These are phyloP conservation scores for Drosophila kohkoa DNA, from an alignment of 1,140 invertebrate species.

Conservation along the genomic window DNA sequence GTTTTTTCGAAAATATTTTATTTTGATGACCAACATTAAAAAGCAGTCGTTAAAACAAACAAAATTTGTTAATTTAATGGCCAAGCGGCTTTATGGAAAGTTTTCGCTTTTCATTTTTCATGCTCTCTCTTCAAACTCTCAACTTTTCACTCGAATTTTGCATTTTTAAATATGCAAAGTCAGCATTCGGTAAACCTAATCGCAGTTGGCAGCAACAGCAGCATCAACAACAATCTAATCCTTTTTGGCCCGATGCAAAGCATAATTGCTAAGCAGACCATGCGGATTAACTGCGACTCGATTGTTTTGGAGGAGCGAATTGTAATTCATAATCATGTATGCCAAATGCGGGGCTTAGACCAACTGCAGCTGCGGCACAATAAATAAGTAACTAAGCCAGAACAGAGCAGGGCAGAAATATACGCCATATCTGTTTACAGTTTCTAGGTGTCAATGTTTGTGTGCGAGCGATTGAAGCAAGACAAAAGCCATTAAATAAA, in stretches of 20 bases:
- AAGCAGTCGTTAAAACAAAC: constrained; percentile 31
- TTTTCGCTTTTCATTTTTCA: constrained; percentile 8
- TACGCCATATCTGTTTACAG: constrained; percentile 19
- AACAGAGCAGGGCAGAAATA: background rate
- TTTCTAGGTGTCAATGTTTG: constrained; percentile 49
- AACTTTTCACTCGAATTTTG: background rate
- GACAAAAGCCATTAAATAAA: constrained; percentile 56
- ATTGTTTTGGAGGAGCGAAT: constrained; percentile 4
- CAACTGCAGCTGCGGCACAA: constrained; percentile 20
- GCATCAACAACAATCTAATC: background rate
- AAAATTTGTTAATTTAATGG: constrained; percentile 26
- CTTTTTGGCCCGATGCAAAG: constrained; percentile 13
- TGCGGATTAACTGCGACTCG: background rate
- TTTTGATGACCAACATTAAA: constrained; percentile 43
- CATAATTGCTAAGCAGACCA: constrained; percentile 14
- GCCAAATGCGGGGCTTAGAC: background rate
- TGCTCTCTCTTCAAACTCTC: background rate
- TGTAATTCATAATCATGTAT: constrained; percentile 26
- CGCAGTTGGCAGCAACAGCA: background rate
- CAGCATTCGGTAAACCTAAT: constrained; percentile 5
- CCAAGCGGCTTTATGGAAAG: background rate
- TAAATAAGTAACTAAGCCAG: constrained; percentile 40
- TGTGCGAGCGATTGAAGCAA: constrained; percentile 39
- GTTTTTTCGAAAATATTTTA: constrained; percentile 14
- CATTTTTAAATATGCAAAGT: background rate